Evolutionary conservation across 2,888 invertebrate species (phyloP), one percentile per base, ranked within the genome.

Genomic region (Conus canariensis): DNA sequence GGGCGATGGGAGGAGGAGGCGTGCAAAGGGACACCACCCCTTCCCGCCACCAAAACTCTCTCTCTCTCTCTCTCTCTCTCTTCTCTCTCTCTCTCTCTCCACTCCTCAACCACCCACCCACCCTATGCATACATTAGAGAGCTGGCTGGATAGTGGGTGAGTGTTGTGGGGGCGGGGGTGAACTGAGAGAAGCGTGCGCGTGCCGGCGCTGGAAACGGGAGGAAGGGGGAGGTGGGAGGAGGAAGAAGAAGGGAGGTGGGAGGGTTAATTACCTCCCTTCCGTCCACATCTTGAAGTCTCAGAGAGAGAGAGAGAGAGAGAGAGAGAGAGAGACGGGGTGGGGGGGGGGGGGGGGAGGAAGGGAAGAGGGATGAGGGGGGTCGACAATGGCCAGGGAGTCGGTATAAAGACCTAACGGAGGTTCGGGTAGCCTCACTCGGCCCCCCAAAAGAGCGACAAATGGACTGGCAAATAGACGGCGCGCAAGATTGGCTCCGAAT

Each of bases 391-490:
- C 25, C 59, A 58, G 60, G 58, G 85, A 45, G 45, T 14, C 16
- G 85, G 56, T 89, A 89, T 89, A 89, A 89, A 89, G 89, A 89
- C 45, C 70, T 70, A 22, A 67, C 64, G 25, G 45, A 30, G 25
- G 30, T 82, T 6, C 19, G 30, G 60, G 16, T 25, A 16, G 25
- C 83, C n/a, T 83, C 88, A 88, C 16, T 83, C 19, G 9, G 67
- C 8, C 70, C 22, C 16, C 25, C 22, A 88, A 83, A 60, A 45
- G 83, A 83, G 60, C 83, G 64, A 83, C 67, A 83, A n/a, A 88
- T 83, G 83, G 83, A 67, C 60, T 25, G 80, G 80, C 88, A 80
- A 64, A 77, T 22, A 60, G 80, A 16, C 64, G 67, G 60, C 12
- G 83, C 25, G 6, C 45, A 19, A 60, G 67, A 88, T 83, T 88